A percentile compares a stretch with the other conserved stretches of the same genome.
These are phyloP conservation scores for Allolobophora icterica DNA, from an alignment of 2,888 invertebrate species.

Conservation along the genomic window DNA sequence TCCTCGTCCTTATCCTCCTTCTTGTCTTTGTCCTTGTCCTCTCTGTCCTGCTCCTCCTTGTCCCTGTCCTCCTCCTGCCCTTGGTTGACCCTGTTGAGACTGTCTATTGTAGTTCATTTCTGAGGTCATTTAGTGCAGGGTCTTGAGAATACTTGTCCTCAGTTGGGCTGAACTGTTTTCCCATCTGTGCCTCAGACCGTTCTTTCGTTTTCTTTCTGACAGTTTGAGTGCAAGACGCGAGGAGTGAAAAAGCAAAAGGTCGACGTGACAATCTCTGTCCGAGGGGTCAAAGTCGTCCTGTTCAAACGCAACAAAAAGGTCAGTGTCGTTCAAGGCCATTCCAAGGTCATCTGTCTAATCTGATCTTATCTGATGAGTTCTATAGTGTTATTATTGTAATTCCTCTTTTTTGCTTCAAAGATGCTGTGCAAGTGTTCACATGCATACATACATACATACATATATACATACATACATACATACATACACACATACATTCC, in stretches of 20 bases:
- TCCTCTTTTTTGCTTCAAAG: background rate
- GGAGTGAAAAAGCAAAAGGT: constrained; percentile 22
- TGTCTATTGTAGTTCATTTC: background rate
- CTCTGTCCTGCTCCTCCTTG: too few species aligned
- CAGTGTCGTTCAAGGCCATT: constrained; percentile 9
- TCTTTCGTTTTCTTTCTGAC: constrained; percentile 50
- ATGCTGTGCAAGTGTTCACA: background rate
- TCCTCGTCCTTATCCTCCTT: too few species aligned
- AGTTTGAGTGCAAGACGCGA: constrained; percentile 22
- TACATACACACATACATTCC: background rate
- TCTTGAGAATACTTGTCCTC: background rate
- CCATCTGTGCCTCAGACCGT: background rate
- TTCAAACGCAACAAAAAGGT: constrained; percentile 9
- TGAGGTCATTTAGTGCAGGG: background rate
- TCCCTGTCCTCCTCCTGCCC: too few species aligned
- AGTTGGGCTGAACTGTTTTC: background rate
- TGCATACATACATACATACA: background rate
- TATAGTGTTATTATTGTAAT: background rate
- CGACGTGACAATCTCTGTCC: background rate
- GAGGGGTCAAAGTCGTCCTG: background rate
- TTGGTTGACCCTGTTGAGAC: background rate
- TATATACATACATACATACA: background rate
- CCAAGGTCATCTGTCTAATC: constrained; percentile 3
- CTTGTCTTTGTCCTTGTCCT: too few species aligned
- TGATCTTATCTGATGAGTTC: background rate